phyloP scores from a whole-genome alignment of 1,140 invertebrate species.

The Cydia pomonella region DNA sequence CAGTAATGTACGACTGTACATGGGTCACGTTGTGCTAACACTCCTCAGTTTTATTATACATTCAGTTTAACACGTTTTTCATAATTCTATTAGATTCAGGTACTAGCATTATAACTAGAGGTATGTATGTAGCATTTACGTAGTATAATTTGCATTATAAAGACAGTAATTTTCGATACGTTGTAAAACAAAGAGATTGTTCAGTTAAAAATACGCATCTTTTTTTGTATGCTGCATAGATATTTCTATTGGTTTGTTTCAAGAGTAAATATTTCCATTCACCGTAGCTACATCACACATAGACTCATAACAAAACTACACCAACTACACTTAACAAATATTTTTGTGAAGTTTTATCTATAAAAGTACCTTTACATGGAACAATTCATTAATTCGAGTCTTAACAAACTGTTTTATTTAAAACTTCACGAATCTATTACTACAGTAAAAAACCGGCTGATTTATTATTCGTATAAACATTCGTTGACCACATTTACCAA shows the following conservation, averaged over 20 bases:
- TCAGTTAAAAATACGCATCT: too few relatives aligned
- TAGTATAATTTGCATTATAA: background rate
- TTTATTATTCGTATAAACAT: background rate
- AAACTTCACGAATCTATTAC: background rate
- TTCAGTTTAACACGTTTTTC: slow-evolving; percentile 12
- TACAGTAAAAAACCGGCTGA: background rate
- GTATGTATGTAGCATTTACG: background rate
- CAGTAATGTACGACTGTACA: background rate
- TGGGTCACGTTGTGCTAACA: background rate
- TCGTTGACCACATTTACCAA: background rate
- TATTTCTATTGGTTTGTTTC: background rate
- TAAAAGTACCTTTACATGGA: background rate
- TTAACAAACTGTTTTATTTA: background rate
- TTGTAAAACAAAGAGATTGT: too few relatives aligned
- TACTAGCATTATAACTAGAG: background rate
- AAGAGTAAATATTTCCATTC: slow-evolving; percentile 12
- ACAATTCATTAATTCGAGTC: too few relatives aligned
- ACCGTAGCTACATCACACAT: slow-evolving; percentile 4
- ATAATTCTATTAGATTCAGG: background rate
- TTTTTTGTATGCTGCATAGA: background rate
- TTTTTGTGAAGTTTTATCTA: background rate
- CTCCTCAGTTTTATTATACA: background rate
- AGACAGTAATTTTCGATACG: too few relatives aligned
- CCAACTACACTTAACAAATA: background rate
- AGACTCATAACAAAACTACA: slow-evolving; percentile 1